Percentiles rank a stretch among this genome's conserved stretches.
phyloP scores from a whole-genome alignment of 2,113 vertebrate genomes.

The Protobothrops mucrosquamatus region DNA sequence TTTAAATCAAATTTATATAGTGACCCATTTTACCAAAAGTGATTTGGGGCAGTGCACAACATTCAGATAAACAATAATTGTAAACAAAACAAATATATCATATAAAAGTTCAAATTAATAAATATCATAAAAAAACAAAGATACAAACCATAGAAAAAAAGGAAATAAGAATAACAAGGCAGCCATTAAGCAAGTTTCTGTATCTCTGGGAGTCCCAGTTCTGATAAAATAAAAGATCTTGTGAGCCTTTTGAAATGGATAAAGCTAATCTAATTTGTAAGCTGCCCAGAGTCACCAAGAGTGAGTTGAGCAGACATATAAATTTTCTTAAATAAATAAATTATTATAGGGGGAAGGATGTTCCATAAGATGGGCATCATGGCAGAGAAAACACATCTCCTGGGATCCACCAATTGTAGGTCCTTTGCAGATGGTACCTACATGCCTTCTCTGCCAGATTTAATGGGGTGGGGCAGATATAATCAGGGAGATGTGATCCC shows the following conservation, averaged over 20 bases:
- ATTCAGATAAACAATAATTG: neutral
- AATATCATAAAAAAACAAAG: neutral
- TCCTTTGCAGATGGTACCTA: neutral
- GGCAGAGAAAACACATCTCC: neutral
- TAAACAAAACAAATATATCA: neutral
- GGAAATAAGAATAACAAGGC: neutral
- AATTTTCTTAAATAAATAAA: neutral
- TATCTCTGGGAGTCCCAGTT: too few relatives aligned
- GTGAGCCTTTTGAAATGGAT: neutral
- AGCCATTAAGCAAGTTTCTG: too few relatives aligned
- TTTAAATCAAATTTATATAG: neutral
- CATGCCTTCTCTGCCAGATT: neutral
- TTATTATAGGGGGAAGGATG: neutral
- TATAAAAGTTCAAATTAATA: neutral
- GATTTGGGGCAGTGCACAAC: neutral
- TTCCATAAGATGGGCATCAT: neutral
- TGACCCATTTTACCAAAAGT: neutral
- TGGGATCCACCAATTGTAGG: neutral
- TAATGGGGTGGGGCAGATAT: neutral
- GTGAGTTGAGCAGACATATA: neutral
- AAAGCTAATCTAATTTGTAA: neutral
- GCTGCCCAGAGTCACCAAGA: neutral
- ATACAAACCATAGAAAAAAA: neutral
- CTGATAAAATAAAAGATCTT: neutral
- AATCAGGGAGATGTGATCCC: neutral